These are phyloP conservation scores for Enteromius viviparus DNA, from an alignment of 2,797 vertebrate genomes.

Conservation along the genomic window DNA sequence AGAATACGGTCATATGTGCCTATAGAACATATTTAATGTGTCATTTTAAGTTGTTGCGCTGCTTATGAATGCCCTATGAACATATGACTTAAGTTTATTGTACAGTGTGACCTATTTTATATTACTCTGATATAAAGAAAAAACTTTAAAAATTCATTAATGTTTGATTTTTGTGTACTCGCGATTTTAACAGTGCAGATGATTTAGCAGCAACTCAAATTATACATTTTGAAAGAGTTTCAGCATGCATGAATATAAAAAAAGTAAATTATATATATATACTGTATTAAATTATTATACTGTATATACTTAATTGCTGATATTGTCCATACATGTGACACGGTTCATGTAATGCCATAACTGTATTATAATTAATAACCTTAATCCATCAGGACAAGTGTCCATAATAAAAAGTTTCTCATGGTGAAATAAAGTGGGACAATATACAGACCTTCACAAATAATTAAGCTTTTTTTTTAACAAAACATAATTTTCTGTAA, in stretches of 20 bases:
- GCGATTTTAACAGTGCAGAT: not conserved
- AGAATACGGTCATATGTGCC: constrained; percentile 10
- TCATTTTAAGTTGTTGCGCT: not conserved
- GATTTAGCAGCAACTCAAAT: not conserved
- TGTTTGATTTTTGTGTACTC: not conserved
- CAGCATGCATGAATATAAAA: not conserved
- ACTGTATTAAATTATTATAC: not conserved
- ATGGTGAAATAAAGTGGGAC: not conserved
- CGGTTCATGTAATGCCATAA: not conserved
- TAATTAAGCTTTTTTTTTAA: not conserved
- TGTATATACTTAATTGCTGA: not conserved
- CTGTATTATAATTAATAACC: not conserved
- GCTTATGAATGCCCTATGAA: constrained; percentile 23
- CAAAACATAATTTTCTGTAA: not conserved
- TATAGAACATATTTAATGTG: constrained; percentile 16
- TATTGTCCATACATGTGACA: not conserved
- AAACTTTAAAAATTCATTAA: not conserved
- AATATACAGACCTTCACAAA: not conserved
- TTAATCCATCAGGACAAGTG: not conserved
- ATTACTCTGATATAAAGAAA: constrained; percentile 32
- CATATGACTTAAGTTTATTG: constrained; percentile 27
- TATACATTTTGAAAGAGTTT: not conserved
- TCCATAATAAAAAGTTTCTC: not conserved
- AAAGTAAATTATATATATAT: not conserved
- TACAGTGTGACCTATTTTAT: constrained; percentile 44